phyloP scores from a whole-genome alignment of 35 echinoderm and acorn worm species.

The Nesometra sesokonis region DNA sequence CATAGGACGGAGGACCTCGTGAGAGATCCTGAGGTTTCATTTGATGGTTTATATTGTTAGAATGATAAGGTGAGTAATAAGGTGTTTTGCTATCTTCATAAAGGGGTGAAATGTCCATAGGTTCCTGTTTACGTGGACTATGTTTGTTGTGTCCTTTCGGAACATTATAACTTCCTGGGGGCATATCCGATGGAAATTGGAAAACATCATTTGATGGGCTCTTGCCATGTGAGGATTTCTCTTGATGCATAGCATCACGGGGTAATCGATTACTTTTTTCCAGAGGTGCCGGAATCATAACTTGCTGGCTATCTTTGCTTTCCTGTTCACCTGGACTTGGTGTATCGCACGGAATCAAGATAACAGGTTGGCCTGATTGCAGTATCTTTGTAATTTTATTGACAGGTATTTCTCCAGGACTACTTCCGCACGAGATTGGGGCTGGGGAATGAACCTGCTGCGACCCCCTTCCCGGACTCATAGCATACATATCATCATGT shows the following conservation, averaged over 20 bases:
- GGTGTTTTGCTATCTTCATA: not conserved
- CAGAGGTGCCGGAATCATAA: not conserved
- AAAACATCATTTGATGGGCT: not conserved
- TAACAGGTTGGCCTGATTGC: slow-evolving; percentile 85
- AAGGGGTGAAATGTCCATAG: not conserved
- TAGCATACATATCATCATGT: not conserved
- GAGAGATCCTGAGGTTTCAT: not conserved
- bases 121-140: not conserved
- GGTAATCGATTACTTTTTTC: not conserved
- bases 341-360: slow-evolving; percentile 77
- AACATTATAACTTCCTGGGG: not conserved
- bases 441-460: not conserved
- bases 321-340: not conserved
- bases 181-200: not conserved
- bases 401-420: slow-evolving; percentile 39
- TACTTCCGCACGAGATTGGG: not conserved
- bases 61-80: not conserved
- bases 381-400: slow-evolving; percentile 82
- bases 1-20: not conserved
- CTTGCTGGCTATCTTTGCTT: not conserved
- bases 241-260: not conserved
- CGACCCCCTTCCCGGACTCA: not conserved
- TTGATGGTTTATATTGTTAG: not conserved
- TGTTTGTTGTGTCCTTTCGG: not conserved
- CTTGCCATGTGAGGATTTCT: not conserved